Evolutionary conservation across 1,140 invertebrate species (phyloP).

Genomic region (Cotesia typhae): DNA sequence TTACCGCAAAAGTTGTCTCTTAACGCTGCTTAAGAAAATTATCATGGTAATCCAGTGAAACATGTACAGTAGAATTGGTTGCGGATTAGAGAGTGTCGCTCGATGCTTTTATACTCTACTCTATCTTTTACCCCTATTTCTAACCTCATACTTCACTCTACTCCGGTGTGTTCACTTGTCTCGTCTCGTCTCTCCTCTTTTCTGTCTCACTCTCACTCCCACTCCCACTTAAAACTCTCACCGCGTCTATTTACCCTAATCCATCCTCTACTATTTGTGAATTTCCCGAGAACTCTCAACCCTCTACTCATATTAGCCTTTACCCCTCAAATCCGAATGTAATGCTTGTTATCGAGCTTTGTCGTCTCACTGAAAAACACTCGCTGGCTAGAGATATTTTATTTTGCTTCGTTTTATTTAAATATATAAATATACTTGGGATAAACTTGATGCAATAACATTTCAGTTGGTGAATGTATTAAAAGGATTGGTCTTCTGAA

Average conservation of each 20-base stretch:
- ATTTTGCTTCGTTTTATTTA: not conserved
- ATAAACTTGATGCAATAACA: not conserved
- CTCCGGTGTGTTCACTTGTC: too few species aligned
- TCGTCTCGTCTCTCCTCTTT: not conserved
- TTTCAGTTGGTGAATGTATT: too few species aligned
- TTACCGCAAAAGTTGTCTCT: constrained; percentile 27
- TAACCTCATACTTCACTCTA: too few species aligned
- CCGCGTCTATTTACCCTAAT: constrained; percentile 42
- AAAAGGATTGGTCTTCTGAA: too few species aligned
- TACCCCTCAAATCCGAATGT: too few species aligned
- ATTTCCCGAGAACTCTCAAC: constrained; percentile 33
- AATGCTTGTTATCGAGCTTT: not conserved
- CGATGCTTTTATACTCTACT: constrained; percentile 1
- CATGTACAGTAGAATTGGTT: constrained; percentile 38
- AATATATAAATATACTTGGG: not conserved
- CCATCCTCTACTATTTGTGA: constrained; percentile 40
- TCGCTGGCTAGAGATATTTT: not conserved
- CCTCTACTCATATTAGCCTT: not conserved
- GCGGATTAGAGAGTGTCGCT: constrained; percentile 42
- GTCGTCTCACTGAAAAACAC: too few species aligned
- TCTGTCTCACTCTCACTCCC: not conserved
- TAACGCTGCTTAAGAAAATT: constrained; percentile 41
- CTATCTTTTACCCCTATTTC: not conserved
- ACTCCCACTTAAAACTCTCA: not conserved
- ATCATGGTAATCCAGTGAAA: constrained; percentile 47